phyloP scores from a whole-genome alignment of 2,113 vertebrate genomes.

The Eonycteris spelaea region DNA sequence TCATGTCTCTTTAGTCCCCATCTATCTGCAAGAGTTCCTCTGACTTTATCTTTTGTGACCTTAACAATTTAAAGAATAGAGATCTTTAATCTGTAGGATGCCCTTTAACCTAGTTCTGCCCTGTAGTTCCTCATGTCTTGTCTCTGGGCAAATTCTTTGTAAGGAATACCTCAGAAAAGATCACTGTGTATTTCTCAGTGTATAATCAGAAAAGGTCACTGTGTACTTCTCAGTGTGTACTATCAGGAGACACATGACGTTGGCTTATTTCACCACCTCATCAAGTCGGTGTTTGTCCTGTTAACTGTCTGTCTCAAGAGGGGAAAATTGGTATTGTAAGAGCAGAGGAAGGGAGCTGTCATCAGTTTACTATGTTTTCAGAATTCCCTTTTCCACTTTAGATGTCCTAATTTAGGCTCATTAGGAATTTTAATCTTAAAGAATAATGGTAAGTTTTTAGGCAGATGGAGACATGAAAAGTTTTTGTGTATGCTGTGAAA shows the following conservation, averaged over 20 bases:
- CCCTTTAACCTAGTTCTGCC: not conserved
- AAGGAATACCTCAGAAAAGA: not conserved
- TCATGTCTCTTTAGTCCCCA: not conserved
- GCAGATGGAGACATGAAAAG: not conserved
- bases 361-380: not conserved
- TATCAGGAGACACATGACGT: not conserved
- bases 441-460: constrained; percentile 7
- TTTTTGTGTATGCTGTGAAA: not conserved
- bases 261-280: not conserved
- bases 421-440: not conserved
- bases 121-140: not conserved
- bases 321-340: not conserved
- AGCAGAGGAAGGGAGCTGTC: not conserved
- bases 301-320: not conserved
- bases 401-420: not conserved
- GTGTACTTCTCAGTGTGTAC: not conserved
- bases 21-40: not conserved
- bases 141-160: not conserved
- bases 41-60: not conserved
- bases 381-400: not conserved
- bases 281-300: not conserved
- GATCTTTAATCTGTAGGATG: not conserved
- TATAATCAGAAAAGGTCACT: not conserved
- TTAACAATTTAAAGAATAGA: not conserved
- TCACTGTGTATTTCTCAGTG: not conserved